These are phyloP conservation scores for Pollenia amentaria DNA, from an alignment of 2,888 invertebrate species.

Conservation along the genomic window DNA sequence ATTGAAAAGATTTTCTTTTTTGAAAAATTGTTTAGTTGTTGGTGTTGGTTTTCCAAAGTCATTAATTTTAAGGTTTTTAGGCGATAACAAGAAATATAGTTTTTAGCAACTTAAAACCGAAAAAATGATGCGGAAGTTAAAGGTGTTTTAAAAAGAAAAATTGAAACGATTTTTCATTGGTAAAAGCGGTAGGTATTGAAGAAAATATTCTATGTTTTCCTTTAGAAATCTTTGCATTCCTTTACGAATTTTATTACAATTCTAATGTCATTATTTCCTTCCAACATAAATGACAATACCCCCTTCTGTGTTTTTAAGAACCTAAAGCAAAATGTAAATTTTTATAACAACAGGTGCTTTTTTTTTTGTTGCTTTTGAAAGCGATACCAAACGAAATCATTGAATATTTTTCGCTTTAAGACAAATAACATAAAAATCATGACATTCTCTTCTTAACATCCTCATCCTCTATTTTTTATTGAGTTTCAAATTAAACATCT, in stretches of 20 bases:
- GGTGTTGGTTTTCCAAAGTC: constrained; percentile 51
- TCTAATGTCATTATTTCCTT: constrained; percentile 29
- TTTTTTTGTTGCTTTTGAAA: constrained; percentile 8
- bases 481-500: no score
- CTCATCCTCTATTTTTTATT: not conserved
- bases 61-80: constrained; percentile 70
- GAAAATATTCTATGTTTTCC: not conserved
- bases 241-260: not conserved
- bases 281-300: not conserved
- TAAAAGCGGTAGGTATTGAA: not conserved
- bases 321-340: constrained; percentile 29
- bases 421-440: constrained; percentile 61
- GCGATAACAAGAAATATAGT: constrained; percentile 72
- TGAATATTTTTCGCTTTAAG: not conserved
- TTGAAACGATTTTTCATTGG: not conserved
- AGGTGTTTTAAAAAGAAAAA: constrained; percentile 8
- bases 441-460: constrained; percentile 49
- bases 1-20: constrained; percentile 24
- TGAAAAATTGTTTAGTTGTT: not conserved
- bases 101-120: not conserved
- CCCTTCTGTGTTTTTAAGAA: not conserved
- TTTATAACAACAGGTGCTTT: constrained; percentile 62
- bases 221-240: not conserved
- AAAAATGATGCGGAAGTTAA: constrained; percentile 54
- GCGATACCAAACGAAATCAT: not conserved